phyloP scores from a whole-genome alignment of 30 jellyfish, hydroid and myxozoan genomes.

The Hydractinia echinata region DNA sequence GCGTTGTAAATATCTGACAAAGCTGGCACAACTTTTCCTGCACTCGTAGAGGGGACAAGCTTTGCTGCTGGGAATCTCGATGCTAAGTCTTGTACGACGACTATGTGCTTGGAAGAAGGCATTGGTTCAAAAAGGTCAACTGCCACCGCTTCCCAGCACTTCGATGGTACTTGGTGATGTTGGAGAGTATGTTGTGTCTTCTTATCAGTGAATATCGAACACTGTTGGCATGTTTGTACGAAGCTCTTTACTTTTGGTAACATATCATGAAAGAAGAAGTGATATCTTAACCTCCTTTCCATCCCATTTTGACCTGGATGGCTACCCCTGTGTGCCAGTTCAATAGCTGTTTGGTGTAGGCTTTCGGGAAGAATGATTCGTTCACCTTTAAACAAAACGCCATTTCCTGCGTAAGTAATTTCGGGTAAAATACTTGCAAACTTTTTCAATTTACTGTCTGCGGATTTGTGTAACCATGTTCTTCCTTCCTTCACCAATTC shows the following conservation, averaged over 20 bases:
- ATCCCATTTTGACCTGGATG: constrained; percentile 52
- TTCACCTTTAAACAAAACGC: constrained; percentile 30
- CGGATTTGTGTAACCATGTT: no score
- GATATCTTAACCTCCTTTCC: constrained; percentile 38
- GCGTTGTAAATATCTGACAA: constrained; percentile 23
- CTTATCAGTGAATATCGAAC: constrained; percentile 34
- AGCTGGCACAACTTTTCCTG: constrained; percentile 40
- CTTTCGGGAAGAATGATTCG: constrained; percentile 29
- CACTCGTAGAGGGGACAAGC: constrained; percentile 34
- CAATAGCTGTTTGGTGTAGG: constrained; percentile 27
- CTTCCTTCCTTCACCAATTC: no score
- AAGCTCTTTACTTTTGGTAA: constrained; percentile 7
- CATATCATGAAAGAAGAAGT: constrained; percentile 44
- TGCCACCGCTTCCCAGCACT: constrained; percentile 43
- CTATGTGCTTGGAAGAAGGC: no score
- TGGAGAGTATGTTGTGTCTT: constrained; percentile 37
- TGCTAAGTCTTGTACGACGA: constrained; percentile 22
- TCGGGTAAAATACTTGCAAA: constrained; percentile 19
- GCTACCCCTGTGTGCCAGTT: constrained; percentile 44
- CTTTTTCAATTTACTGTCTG: no score
- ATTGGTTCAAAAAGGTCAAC: constrained; percentile 50
- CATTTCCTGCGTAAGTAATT: constrained; percentile 38
- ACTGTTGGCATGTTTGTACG: constrained; percentile 22
- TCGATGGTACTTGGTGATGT: constrained; percentile 9
- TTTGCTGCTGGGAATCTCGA: constrained; percentile 61